Conservation (phyloP, 2,888 invertebrate species). For the Chrysotoxum bicinctum region DNA sequence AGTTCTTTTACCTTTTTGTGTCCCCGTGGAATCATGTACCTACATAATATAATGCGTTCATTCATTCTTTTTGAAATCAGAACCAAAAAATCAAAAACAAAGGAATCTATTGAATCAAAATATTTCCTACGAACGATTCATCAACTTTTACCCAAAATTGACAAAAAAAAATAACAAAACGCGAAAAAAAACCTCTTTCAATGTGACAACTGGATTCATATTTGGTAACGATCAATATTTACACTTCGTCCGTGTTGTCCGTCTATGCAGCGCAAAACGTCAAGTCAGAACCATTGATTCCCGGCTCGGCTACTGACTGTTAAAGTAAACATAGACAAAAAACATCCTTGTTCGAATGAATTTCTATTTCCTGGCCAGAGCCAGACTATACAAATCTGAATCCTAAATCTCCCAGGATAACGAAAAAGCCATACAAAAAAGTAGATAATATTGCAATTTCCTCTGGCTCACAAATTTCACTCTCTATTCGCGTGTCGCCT, state of each 20-base stretch:
- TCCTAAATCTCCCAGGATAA: slow-evolving; percentile 31
- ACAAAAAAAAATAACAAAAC: background rate
- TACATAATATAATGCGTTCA: background rate
- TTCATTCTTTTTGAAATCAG: background rate
- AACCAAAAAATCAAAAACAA: background rate
- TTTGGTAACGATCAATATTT: slow-evolving; percentile 59
- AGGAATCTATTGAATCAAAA: background rate
- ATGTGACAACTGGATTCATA: slow-evolving; percentile 43
- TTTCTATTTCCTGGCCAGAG: slow-evolving; percentile 64
- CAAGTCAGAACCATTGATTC: slow-evolving; percentile 21
- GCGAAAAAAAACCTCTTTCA: slow-evolving; percentile 11
- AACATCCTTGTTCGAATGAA: slow-evolving; percentile 33
- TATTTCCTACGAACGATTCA: background rate
- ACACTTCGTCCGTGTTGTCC: slow-evolving; percentile 2
- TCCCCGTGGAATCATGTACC: too few species aligned
- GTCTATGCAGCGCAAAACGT: background rate
- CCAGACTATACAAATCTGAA: slow-evolving; percentile 33
- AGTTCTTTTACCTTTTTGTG: too few species aligned
- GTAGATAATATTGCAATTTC: slow-evolving; percentile 69
- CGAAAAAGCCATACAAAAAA: slow-evolving; percentile 11
- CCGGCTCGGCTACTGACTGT: slow-evolving; percentile 20
- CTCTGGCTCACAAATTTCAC: slow-evolving; percentile 60
- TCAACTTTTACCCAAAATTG: background rate
- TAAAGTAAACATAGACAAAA: background rate
- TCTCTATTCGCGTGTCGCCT: slow-evolving; percentile 30